Conservation (phyloP, 2,113 vertebrate species). For the Candoia aspera region DNA sequence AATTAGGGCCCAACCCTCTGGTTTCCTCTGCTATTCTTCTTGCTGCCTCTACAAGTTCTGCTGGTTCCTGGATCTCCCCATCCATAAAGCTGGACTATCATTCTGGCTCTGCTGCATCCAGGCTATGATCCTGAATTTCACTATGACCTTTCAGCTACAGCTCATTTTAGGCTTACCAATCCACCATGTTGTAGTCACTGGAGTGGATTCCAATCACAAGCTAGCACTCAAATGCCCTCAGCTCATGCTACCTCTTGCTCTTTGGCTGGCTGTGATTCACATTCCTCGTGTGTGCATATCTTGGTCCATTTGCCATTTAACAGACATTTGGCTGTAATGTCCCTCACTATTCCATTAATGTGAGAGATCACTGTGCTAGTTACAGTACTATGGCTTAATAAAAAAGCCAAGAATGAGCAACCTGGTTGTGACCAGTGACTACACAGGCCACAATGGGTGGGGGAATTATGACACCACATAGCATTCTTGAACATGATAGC, state of each 20-base stretch:
- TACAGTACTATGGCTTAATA: background rate
- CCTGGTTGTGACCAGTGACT: background rate
- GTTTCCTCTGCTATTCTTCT: background rate
- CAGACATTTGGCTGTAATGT: no score
- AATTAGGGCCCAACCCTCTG: background rate
- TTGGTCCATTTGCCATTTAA: no score
- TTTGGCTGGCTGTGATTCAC: no score
- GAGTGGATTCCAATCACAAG: background rate
- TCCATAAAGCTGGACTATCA: background rate
- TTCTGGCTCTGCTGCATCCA: background rate
- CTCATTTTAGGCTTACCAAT: background rate
- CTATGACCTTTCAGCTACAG: background rate
- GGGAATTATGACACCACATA: no score
- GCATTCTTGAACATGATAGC: no score
- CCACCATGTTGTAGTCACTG: background rate
- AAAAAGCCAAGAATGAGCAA: background rate
- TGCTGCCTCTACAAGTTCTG: background rate
- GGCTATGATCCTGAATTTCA: background rate
- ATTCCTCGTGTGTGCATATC: no score
- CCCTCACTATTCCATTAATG: no score
- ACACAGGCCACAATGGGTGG: no score
- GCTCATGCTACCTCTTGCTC: no score
- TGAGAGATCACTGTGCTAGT: no score
- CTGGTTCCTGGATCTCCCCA: background rate
- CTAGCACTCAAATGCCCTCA: background rate